phyloP scores from a whole-genome alignment of 2,797 vertebrate species.

The Myoxocephalus aenaeus region DNA sequence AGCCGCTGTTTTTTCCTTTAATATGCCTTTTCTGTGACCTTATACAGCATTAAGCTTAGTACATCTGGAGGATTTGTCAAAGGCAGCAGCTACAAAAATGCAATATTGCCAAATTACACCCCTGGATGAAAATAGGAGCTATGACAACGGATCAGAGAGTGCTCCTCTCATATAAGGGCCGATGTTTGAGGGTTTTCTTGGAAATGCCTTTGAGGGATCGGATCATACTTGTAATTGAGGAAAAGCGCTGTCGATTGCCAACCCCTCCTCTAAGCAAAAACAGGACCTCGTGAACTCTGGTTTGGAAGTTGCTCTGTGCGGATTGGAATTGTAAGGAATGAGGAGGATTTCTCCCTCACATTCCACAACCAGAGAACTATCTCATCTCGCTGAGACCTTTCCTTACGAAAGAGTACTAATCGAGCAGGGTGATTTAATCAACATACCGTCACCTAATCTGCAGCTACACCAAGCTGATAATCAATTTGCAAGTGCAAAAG shows the following conservation, averaged over 20 bases:
- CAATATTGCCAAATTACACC: conserved; percentile 60
- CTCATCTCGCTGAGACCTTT: conserved; percentile 19
- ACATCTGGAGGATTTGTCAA: conserved; percentile 39
- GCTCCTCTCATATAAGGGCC: conserved; percentile 41
- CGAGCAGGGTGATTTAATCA: neutral
- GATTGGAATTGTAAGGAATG: conserved; percentile 48
- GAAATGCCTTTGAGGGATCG: conserved; percentile 65
- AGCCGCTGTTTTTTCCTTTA: conserved; percentile 35
- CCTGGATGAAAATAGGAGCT: conserved; percentile 55
- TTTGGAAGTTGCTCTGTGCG: conserved; percentile 59
- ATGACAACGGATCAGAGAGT: conserved; percentile 35
- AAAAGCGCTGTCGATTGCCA: conserved; percentile 59
- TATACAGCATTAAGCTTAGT: neutral
- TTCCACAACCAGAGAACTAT: conserved; percentile 48
- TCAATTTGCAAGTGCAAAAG: neutral
- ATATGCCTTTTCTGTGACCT: conserved; percentile 41
- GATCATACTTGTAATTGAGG: conserved; percentile 69
- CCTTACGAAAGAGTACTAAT: conserved; percentile 6
- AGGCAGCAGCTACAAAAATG: conserved; percentile 30
- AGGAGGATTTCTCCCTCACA: conserved; percentile 54
- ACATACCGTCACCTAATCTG: neutral
- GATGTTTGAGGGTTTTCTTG: conserved; percentile 58
- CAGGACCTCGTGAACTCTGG: conserved; percentile 64
- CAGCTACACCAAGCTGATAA: neutral
- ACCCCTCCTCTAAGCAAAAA: conserved; percentile 53